Evolutionary conservation across 2,888 invertebrate species (phyloP).

Genomic region (Scaptomyza polygonia): DNA sequence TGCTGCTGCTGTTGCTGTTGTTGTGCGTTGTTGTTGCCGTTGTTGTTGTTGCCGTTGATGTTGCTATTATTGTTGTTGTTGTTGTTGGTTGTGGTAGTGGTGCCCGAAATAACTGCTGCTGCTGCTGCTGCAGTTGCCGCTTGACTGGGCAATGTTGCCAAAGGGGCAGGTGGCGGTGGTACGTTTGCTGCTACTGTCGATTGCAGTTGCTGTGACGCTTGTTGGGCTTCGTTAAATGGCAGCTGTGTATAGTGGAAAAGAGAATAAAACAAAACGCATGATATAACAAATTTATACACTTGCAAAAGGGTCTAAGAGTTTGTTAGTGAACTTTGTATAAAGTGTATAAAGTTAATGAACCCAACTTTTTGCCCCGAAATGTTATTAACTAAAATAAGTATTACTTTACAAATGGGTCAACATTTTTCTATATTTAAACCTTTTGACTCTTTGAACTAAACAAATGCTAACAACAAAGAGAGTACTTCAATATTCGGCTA

Average conservation of each 20-base stretch:
- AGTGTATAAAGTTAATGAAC: no score
- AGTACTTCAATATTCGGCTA: no score
- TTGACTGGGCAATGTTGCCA: conserved; percentile 74
- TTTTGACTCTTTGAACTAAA: no score
- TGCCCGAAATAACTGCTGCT: conserved; percentile 56
- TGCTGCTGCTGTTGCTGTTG: conserved; percentile 54
- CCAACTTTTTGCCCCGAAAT: no score
- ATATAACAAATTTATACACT: conserved; percentile 27
- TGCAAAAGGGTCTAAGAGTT: neutral
- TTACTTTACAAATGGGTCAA: no score
- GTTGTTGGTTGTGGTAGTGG: conserved; percentile 20
- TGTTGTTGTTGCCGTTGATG: conserved; percentile 33
- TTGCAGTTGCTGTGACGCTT: conserved; percentile 62
- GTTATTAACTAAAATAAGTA: no score
- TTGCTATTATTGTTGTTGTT: conserved; percentile 34
- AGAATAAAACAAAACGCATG: conserved; percentile 16
- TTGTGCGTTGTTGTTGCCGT: conserved; percentile 29
- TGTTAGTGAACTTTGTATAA: neutral
- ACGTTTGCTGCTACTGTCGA: conserved; percentile 51
- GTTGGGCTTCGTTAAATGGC: conserved; percentile 78
- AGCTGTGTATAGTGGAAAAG: conserved; percentile 52
- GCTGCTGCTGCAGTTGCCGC: conserved; percentile 57
- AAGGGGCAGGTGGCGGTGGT: conserved; percentile 72
- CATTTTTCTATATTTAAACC: no score
- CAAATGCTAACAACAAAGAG: no score